Base-by-base conservation (phyloP, 2,888 invertebrate species). In the Zaprionus bogoriensis region DNA sequence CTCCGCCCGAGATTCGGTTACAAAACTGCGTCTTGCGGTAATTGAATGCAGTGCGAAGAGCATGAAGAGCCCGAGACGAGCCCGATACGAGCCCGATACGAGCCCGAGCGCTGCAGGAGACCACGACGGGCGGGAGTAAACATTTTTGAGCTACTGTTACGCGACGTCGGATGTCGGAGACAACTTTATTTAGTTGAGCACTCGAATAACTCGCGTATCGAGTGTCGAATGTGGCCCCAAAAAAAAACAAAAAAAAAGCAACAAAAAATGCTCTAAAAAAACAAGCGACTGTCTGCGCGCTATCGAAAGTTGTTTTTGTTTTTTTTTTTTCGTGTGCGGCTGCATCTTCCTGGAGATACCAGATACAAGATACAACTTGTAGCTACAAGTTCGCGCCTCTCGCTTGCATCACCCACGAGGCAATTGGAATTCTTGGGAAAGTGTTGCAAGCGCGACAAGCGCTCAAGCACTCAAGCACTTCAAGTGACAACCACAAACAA, bases 281-380 rank as follows among this genome's bases (percentile, higher is more conserved):
- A 19, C 14, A 19, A 28, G 3, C 22, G 2, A 20, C 25, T 27
- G 27, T 17, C 27, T 30, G 55, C 45, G 39, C 4, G 53, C 72
- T 65, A 75, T 73, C 76, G 77, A 81, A 78, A 84, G 79, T 81
- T 77, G 75, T 75, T 82, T 74, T n/a, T n/a, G n/a, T n/a, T n/a
- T n/a, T n/a, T n/a, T n/a, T n/a, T n/a, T n/a, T n/a, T 77, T 76
- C 67, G 67, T 84, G 72, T 77, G 17, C 38, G 51, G 63, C 36
- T 55, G 67, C 52, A 64, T 59, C 67, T 67, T 59, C 39, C 17
- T 9, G 17, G 12, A 53, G 58, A 44, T 66, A 46, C 60, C 9
- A 42, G 64, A 48, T 68, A 59, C 45, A 23, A 70, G 74, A 58
- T 70, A 67, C 74, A 67, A 62, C n/a, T 55, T 70, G 66, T 57